These are phyloP conservation scores for Porites lutea DNA, from an alignment of 64 coral and sea anemone genomes.

Conservation along the genomic window DNA sequence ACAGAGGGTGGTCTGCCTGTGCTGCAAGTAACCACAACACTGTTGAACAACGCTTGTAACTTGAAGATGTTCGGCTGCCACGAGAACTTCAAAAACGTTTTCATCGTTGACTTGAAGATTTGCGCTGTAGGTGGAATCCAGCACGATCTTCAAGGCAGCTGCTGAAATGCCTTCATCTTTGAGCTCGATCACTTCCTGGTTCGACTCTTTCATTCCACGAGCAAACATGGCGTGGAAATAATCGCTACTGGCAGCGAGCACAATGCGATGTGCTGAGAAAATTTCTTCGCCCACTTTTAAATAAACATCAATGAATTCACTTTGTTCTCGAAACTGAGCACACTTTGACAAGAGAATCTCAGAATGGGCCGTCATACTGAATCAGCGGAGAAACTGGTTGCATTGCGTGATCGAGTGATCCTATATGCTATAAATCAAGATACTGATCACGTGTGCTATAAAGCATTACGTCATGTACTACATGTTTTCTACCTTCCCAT, in stretches of 20 bases:
- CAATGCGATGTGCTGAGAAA: constrained; percentile 68
- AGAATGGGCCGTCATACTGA: neutral
- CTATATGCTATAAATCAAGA: too few species aligned
- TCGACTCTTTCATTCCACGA: constrained; percentile 4
- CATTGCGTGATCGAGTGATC: too few species aligned
- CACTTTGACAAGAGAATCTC: constrained; percentile 13
- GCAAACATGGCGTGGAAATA: constrained; percentile 90
- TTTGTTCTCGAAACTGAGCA: neutral
- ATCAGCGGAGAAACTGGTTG: neutral
- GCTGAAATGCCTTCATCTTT: constrained; percentile 20
- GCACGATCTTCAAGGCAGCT: neutral
- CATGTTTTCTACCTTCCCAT: too few species aligned
- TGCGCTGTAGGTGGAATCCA: constrained; percentile 3
- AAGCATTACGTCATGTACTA: too few species aligned
- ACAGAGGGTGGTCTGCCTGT: too few species aligned
- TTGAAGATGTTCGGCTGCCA: constrained; percentile 19
- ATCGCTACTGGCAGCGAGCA: constrained; percentile 78
- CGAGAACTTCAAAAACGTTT: constrained; percentile 13
- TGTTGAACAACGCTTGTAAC: neutral
- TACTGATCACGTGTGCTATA: too few species aligned
- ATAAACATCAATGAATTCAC: constrained; percentile 71
- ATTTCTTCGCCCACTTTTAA: constrained; percentile 68
- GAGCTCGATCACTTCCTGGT: constrained; percentile 17
- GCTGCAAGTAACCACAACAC: neutral
- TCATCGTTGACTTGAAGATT: neutral